These are phyloP conservation scores for Xestia xanthographa DNA, from an alignment of 2,888 invertebrate species.

Conservation along the genomic window DNA sequence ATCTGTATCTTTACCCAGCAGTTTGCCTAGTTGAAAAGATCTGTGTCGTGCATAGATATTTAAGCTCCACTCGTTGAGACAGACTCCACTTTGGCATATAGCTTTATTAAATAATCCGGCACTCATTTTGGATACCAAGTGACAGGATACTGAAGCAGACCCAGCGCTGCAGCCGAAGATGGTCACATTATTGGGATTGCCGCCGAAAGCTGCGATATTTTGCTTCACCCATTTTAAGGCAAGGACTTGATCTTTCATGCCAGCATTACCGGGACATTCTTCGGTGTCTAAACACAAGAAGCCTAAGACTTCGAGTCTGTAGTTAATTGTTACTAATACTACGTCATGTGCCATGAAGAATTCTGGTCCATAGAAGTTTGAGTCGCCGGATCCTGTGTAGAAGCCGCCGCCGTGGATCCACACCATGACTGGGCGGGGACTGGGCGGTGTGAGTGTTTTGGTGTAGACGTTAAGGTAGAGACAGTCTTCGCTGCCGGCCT, in stretches of 20 bases:
- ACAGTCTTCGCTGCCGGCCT: constrained; percentile 91
- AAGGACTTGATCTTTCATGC: constrained; percentile 88
- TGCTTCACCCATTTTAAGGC: constrained; percentile 87
- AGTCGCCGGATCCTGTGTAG: constrained; percentile 88
- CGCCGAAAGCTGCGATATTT: constrained; percentile 85
- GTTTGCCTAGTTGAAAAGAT: constrained; percentile 85
- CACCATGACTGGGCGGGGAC: constrained; percentile 83
- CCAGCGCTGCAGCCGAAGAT: constrained; percentile 89
- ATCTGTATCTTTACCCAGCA: constrained; percentile 83
- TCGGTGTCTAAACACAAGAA: constrained; percentile 86
- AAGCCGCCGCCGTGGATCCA: constrained; percentile 90
- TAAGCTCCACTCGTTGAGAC: constrained; percentile 86
- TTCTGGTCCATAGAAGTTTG: constrained; percentile 87
- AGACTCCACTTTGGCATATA: constrained; percentile 88
- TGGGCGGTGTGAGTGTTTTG: constrained; percentile 70
- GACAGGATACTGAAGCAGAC: constrained; percentile 81
- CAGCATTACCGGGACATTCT: constrained; percentile 88
- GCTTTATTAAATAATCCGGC: constrained; percentile 85
- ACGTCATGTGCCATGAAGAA: constrained; percentile 85
- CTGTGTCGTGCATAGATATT: constrained; percentile 80
- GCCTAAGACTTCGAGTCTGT: constrained; percentile 87
- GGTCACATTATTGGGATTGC: constrained; percentile 84
- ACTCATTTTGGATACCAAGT: constrained; percentile 86
- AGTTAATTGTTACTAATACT: constrained; percentile 87
- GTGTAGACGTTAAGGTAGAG: constrained; percentile 93